phyloP scores from a whole-genome alignment of 2,113 vertebrate genomes.

The Desmodus rotundus region DNA sequence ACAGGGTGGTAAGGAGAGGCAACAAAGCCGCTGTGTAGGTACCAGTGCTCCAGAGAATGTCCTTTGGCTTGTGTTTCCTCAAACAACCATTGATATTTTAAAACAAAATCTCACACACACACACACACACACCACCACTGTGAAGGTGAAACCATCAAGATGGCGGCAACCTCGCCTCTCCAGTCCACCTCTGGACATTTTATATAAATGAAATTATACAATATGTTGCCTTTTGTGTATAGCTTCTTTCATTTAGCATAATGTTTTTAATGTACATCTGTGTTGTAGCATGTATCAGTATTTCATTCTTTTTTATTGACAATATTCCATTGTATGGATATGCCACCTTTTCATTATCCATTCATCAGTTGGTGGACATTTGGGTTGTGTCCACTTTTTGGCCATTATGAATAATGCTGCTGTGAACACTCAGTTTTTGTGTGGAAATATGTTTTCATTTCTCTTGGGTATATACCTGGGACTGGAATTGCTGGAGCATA shows the following conservation, averaged over 20 bases:
- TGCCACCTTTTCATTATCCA: neutral
- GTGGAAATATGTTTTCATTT: neutral
- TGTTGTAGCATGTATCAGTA: neutral
- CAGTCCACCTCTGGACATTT: neutral
- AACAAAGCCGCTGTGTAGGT: neutral
- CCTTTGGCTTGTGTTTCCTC: fast-evolving
- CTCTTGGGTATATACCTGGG: neutral
- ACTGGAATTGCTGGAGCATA: neutral
- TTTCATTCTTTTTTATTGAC: neutral
- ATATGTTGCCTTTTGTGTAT: neutral
- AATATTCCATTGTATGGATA: neutral
- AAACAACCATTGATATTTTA: fast-evolving
- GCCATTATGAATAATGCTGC: neutral
- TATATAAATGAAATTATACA: neutral
- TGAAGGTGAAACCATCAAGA: fast-evolving
- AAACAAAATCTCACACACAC: fast-evolving
- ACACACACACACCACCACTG: fast-evolving
- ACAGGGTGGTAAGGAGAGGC: neutral
- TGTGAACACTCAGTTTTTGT: neutral
- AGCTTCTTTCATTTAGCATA: neutral
- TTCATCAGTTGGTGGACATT: neutral
- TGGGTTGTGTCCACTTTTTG: neutral
- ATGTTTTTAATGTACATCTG: neutral
- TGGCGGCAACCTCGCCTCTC: fast-evolving
- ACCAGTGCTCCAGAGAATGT: too few relatives aligned